Evolutionary conservation across 2,113 vertebrate genomes (phyloP).

Genomic region (Otolemur garnettii): DNA sequence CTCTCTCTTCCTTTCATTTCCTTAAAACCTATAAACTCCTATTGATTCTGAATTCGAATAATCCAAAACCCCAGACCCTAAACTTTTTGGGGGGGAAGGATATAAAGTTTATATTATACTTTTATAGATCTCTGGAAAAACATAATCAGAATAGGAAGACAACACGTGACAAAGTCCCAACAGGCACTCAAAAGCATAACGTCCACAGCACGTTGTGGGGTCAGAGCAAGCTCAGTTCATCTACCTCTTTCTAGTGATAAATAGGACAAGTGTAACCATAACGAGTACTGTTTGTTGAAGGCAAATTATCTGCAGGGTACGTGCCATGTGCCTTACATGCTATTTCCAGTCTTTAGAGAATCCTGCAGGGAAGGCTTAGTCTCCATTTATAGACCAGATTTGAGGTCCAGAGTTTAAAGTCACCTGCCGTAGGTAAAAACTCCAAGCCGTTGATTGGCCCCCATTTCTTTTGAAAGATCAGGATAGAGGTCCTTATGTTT

Average conservation of each 20-base stretch:
- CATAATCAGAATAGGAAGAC: conserved; percentile 1
- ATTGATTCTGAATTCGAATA: conserved; percentile 68
- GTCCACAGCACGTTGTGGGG: neutral
- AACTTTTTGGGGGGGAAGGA: neutral
- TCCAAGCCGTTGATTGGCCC: neutral
- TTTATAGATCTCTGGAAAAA: conserved; percentile 32
- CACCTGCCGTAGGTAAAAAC: neutral
- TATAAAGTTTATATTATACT: conserved; percentile 48
- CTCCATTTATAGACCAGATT: neutral
- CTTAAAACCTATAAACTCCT: conserved; percentile 53
- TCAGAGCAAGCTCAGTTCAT: neutral
- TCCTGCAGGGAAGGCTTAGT: neutral
- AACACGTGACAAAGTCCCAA: conserved; percentile 16
- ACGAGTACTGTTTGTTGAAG: neutral
- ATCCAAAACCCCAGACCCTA: conserved; percentile 55
- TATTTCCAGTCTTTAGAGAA: conserved; percentile 37
- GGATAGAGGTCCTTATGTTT: conserved; percentile 1
- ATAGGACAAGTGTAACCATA: neutral
- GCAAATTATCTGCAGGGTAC: conserved; percentile 11
- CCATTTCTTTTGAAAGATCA: conserved; percentile 39
- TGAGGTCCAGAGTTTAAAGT: conserved; percentile 30
- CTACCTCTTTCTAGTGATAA: neutral
- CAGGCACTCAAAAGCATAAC: neutral
- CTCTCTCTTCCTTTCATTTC: conserved; percentile 64
- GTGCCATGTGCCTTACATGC: neutral